Conservation (phyloP, 2,797 vertebrate genomes). For the Halcyon chelicuti region DNA sequence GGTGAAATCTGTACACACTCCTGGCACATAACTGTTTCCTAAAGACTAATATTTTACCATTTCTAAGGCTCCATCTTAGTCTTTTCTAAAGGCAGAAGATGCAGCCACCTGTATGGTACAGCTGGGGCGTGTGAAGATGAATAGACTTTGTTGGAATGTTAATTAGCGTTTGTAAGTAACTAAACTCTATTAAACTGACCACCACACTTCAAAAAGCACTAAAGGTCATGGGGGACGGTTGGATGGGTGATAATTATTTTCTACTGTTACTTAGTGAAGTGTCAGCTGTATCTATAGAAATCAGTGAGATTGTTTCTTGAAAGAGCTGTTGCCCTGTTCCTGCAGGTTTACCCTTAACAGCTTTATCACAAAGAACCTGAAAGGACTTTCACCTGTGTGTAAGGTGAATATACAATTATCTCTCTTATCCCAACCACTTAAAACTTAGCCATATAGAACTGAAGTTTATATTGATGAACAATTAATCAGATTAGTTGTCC, state of each 20-base stretch:
- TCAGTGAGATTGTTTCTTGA: background rate
- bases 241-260: background rate
- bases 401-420: background rate
- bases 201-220: background rate
- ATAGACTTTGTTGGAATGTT: background rate
- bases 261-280: background rate
- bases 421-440: background rate
- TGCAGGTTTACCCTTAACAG: background rate
- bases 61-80: background rate
- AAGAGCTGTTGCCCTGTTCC: background rate
- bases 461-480: background rate
- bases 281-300: background rate
- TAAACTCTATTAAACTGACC: constrained; percentile 1
- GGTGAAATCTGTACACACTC: background rate
- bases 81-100: background rate
- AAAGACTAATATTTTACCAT: background rate
- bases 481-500: background rate
- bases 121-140: background rate
- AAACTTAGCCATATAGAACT: background rate
- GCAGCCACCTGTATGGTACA: background rate
- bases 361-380: background rate
- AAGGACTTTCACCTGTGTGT: background rate
- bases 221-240: background rate
- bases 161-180: background rate
- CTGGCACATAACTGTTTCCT: background rate